Percentiles rank a stretch among this genome's conserved stretches.
These are phyloP conservation scores for Himalopsyche kuldschensis DNA, from an alignment of 2,888 invertebrate genomes.

Conservation along the genomic window DNA sequence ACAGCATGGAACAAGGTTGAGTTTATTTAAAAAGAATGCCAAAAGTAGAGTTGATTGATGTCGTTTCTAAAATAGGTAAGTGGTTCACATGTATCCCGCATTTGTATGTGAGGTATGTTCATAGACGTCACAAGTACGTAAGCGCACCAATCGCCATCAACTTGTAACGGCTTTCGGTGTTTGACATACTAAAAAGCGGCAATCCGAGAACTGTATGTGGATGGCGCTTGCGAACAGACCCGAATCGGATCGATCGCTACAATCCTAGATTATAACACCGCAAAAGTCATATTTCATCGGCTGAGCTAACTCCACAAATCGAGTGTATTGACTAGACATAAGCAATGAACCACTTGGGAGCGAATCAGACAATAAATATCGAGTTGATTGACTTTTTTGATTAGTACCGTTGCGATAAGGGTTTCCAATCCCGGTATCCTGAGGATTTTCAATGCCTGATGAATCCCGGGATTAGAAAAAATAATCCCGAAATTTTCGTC, in stretches of 20 bases:
- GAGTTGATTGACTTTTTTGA: no score
- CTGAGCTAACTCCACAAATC: no score
- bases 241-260: background rate
- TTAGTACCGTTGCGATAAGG: no score
- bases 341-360: no score
- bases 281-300: no score
- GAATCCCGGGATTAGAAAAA: no score
- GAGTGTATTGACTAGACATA: no score
- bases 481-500: no score
- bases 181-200: conserved; percentile 1
- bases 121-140: background rate
- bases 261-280: no score
- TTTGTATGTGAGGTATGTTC: background rate
- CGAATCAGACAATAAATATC: no score
- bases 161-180: background rate
- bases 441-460: no score
- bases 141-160: background rate
- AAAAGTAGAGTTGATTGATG: background rate
- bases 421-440: no score
- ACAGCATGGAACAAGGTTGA: background rate
- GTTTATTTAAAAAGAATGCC: background rate
- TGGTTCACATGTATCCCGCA: background rate
- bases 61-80: background rate
- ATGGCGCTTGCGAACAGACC: background rate
- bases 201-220: background rate